Percentiles rank a stretch among this genome's conserved stretches.
phyloP scores from a whole-genome alignment of 2,888 invertebrate species.

The Acanthopleura granulata region DNA sequence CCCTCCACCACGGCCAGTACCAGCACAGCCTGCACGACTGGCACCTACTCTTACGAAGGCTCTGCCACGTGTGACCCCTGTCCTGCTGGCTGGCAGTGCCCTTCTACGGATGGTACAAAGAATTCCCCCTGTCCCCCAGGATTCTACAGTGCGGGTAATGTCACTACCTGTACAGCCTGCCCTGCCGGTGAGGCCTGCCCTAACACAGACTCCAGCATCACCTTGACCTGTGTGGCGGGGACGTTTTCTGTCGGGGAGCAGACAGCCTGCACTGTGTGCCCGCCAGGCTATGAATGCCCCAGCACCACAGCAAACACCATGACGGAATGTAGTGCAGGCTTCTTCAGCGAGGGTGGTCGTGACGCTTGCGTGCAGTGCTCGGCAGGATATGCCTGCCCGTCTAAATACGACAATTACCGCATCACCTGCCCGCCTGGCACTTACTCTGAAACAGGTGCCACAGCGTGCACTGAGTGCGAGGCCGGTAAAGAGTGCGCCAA shows the following conservation, averaged over 20 bases:
- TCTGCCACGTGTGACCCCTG: slow-evolving; percentile 43
- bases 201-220: slow-evolving; percentile 36
- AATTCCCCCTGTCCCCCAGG: slow-evolving; percentile 55
- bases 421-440: slow-evolving; percentile 51
- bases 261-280: slow-evolving; percentile 43
- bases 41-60: slow-evolving; percentile 42
- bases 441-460: slow-evolving; percentile 52
- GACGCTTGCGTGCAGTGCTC: slow-evolving; percentile 56
- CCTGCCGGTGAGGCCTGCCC: slow-evolving; percentile 60
- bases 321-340: slow-evolving; percentile 51
- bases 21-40: slow-evolving; percentile 35
- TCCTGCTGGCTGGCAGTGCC: slow-evolving; percentile 50
- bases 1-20: slow-evolving; percentile 32
- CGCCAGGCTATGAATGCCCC: slow-evolving; percentile 44
- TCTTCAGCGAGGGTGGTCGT: slow-evolving; percentile 54
- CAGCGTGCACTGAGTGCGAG: slow-evolving; percentile 54
- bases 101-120: slow-evolving; percentile 42
- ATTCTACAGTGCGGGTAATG: slow-evolving; percentile 43
- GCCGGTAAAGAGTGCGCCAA: slow-evolving; percentile 59
- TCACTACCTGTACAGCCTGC: slow-evolving; percentile 51
- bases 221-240: slow-evolving; percentile 46
- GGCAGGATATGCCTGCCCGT: slow-evolving; percentile 62
- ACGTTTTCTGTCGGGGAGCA: slow-evolving; percentile 50
- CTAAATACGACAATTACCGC: slow-evolving; percentile 47
- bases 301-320: slow-evolving; percentile 39